Evolutionary conservation across 2,113 vertebrate genomes (phyloP), one percentile per base, ranked within the genome.

Genomic region (Ailurus styani): DNA sequence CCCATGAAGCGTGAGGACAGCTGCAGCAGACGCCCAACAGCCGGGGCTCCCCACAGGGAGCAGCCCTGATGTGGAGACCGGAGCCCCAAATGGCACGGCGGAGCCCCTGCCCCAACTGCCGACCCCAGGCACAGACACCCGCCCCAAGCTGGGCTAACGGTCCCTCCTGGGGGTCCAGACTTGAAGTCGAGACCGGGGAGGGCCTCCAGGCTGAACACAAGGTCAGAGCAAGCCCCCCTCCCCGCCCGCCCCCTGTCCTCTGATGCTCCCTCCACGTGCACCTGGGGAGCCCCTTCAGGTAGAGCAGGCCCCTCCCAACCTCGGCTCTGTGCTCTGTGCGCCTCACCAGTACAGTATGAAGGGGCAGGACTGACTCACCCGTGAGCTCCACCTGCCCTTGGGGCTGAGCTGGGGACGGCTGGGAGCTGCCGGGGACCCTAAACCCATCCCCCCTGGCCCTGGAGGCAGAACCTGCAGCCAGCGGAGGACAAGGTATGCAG

Each of bases 371-470:
- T 18, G 27, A 40, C 37, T 21, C 25, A 31, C 13, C 64, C 31
- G 23, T 1, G 17, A 37, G 87, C 31, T 29, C 21, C 42, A 25
- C 42, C 42, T 29, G 7, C 54, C 25, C 9, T 6, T 21, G 1
- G 85, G 8, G 31, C 3, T 0, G 52, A 31, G 75, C 27, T 52
- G 57, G 57, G 57, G 25, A 37, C 9, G 18, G 12, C 62, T 42
- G 62, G 89, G 47, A 40, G 45, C 89, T 54, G n/a, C 60, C 31
- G 47, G 8, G 23, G 21, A 18, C 50, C 25, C 27, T 14, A 6
- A n/a, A n/a, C n/a, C 14, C 0, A 0, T 18, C 78, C 21, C 62
- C 3, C 0, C 50, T 11, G 14, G 9, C 14, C 77, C 14, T 1
- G 45, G 4, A 57, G 11, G 27, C 31, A 64, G 88, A 64, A 31